Percentiles rank a stretch among this genome's conserved stretches.
These are phyloP conservation scores for Tokudaia muenninki DNA, from an alignment of 2,797 vertebrate species.

Conservation along the genomic window DNA sequence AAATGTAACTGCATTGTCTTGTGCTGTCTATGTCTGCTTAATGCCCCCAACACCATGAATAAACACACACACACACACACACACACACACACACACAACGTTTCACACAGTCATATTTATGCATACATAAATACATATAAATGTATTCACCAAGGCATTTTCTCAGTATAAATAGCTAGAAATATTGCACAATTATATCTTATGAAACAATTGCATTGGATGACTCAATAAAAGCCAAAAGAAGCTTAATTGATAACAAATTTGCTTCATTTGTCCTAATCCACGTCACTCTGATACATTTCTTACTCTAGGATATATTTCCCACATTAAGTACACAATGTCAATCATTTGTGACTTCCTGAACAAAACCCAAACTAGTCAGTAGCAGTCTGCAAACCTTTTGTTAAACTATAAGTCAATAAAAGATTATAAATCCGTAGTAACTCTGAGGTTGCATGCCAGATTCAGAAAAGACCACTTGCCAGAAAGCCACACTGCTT, in stretches of 20 bases:
- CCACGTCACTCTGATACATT: background rate
- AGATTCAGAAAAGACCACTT: conserved; percentile 62
- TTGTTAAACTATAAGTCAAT: conserved; percentile 69
- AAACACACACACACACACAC: background rate
- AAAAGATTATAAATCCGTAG: conserved; percentile 46
- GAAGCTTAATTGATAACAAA: background rate
- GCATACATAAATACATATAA: background rate
- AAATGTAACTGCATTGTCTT: background rate
- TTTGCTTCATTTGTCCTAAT: background rate
- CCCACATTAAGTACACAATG: background rate
- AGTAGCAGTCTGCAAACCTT: conserved; percentile 37
- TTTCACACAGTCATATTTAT: background rate
- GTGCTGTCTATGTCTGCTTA: background rate
- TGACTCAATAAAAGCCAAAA: background rate
- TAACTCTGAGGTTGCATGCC: background rate
- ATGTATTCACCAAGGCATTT: background rate
- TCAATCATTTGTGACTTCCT: conserved; percentile 15
- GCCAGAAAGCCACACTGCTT: conserved; percentile 65
- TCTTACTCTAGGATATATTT: conserved; percentile 13
- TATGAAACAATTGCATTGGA: background rate
- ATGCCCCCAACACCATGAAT: rapidly evolving
- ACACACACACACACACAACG: background rate
- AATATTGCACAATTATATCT: background rate
- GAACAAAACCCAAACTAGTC: conserved; percentile 30
- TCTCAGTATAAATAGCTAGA: background rate